A percentile compares a stretch with the other conserved stretches of the same genome.
phyloP scores from a whole-genome alignment of 2,113 vertebrate species.

The Cottus gobio region DNA sequence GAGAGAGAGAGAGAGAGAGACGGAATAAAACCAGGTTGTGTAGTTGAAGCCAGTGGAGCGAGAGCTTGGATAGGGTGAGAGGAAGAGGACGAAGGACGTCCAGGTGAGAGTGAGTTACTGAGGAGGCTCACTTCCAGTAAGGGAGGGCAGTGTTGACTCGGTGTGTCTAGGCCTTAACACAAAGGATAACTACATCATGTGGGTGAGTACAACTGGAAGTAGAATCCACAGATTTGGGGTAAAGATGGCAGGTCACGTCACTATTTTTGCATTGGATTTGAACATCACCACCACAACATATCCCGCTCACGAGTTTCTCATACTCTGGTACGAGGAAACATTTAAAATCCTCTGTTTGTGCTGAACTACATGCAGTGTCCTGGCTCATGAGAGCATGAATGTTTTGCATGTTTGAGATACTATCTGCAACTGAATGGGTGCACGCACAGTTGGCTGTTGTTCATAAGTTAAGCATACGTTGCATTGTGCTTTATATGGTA shows the following conservation, averaged over 20 bases:
- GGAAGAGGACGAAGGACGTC: slow-evolving; percentile 21
- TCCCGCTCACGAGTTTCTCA: background rate
- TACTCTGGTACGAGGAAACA: background rate
- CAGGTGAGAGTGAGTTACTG: slow-evolving; percentile 15
- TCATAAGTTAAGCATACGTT: background rate
- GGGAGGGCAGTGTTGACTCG: slow-evolving; percentile 23
- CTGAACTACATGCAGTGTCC: background rate
- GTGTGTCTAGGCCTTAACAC: slow-evolving; percentile 5
- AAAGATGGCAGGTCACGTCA: background rate
- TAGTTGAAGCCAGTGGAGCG: slow-evolving; percentile 19
- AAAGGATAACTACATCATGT: slow-evolving; percentile 66
- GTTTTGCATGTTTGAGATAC: slow-evolving; percentile 8
- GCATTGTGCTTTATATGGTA: background rate
- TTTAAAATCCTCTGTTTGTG: background rate
- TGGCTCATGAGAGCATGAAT: background rate
- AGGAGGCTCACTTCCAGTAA: slow-evolving; percentile 28
- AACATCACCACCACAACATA: background rate
- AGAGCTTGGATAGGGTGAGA: background rate
- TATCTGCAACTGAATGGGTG: background rate
- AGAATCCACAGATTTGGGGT: background rate
- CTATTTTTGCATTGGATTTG: slow-evolving; percentile 25
- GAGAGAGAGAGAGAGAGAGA: background rate
- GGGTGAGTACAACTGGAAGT: slow-evolving; percentile 65
- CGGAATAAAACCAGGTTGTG: slow-evolving; percentile 8
- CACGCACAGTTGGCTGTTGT: background rate